Base-by-base conservation (phyloP, 2,888 invertebrate genomes). In the Epicampocera succincta region DNA sequence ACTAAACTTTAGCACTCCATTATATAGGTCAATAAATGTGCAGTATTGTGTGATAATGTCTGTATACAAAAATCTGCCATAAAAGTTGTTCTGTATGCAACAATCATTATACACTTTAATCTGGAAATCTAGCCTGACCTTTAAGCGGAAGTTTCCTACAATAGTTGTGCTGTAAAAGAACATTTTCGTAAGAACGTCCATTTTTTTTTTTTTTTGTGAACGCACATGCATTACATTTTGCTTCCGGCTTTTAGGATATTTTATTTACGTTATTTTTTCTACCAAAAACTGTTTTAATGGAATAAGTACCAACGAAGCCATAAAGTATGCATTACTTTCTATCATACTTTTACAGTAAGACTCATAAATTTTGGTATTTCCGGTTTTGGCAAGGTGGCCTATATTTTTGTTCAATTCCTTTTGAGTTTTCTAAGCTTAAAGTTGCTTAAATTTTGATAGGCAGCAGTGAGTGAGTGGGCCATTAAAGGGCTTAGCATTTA, bases 111-210 rank as follows among this genome's bases (percentile, higher is more conserved):
- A 33, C 33, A 9, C 8, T 86, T 85, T 87, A 84, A 50, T 54
- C 85, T 84, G 83, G 86, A 50, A 68, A 50, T 15, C 33, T 52
- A 44, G 44, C 52, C 44, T 52, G 44, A 87, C 89, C 87, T 68
- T 84, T 84, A 86, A 85, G 84, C 86, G 87, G 87, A 88, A 87
- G 86, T 87, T 87, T 86, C 87, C 85, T 85, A 87, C 87, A 87
- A 88, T 87, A 86, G 87, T 86, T n/a, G 85, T 87, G 87, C 88
- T 87, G 86, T 87, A 85, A 86, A 84, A 86, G 44, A 60, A 54
- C 12, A 33, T 75, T 54, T 66, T 13, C 29, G 0, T 5, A 19
- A 13, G n/a, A 42, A 44, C 60, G 60, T 69, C 52, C n/a, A 3
- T 61, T 69, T 44, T n/a, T n/a, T n/a, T n/a, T n/a, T n/a, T n/a